A percentile compares a stretch with the other conserved stretches of the same genome.
Evolutionary conservation across 2,888 invertebrate genomes (phyloP).

Genomic region (Bembecia ichneumoniformis): DNA sequence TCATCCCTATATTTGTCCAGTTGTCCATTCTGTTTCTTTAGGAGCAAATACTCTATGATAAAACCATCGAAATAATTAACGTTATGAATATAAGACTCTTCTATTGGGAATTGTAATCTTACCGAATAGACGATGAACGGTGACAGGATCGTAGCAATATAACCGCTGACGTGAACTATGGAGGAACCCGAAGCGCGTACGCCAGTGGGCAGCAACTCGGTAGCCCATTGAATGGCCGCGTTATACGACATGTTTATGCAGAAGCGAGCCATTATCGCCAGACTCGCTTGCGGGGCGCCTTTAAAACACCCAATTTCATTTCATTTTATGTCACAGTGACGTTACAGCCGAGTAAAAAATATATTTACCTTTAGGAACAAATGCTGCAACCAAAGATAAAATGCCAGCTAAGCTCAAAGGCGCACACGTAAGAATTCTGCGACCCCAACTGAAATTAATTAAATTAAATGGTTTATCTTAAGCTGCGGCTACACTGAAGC

Average conservation of each 20-base stretch:
- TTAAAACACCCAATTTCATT: slow-evolving; percentile 1
- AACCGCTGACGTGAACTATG: slow-evolving; percentile 58
- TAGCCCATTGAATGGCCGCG: slow-evolving; percentile 56
- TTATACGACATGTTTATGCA: slow-evolving; percentile 63
- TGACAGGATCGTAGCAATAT: slow-evolving; percentile 46
- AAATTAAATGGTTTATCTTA: background rate
- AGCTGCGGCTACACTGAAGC: too few species aligned
- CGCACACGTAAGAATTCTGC: slow-evolving; percentile 42
- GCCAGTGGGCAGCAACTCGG: slow-evolving; percentile 56
- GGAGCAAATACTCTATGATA: too few species aligned
- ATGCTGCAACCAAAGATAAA: slow-evolving; percentile 40
- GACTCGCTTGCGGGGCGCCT: slow-evolving; percentile 45
- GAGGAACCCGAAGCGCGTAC: slow-evolving; percentile 56
- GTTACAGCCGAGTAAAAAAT: background rate
- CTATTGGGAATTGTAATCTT: slow-evolving; percentile 8
- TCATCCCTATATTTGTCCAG: too few species aligned
- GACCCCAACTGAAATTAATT: slow-evolving; percentile 41
- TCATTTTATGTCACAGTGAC: background rate
- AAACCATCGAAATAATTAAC: too few species aligned
- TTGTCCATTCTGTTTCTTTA: too few species aligned
- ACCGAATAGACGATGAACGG: slow-evolving; percentile 61
- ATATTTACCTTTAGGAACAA: slow-evolving; percentile 47
- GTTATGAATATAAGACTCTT: too few species aligned
- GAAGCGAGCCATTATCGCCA: slow-evolving; percentile 57
- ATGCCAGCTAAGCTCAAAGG: slow-evolving; percentile 40